Evolutionary conservation across 2,113 vertebrate genomes (phyloP), one percentile per base, ranked within the genome.

Genomic region (Apeltes quadracus): DNA sequence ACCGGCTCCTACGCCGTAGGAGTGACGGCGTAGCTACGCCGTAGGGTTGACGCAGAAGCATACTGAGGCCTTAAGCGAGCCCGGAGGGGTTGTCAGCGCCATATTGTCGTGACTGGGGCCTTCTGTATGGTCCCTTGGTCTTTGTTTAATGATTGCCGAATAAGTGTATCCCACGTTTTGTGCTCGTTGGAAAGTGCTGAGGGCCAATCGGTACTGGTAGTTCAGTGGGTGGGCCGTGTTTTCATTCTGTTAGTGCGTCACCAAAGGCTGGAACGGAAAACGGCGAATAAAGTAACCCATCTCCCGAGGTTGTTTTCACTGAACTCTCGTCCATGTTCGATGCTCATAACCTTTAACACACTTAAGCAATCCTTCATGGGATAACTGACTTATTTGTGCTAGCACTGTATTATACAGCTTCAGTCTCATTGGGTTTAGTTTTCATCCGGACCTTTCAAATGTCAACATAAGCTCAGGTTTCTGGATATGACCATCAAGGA

Each of bases 341-440:
- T 38, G 29, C 51, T 55, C 32, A 25, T 48, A 69, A 76, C 82
- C 78, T 85, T 85, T 84, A 67, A 55, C 74, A 81, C 44, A 87
- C 32, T 83, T 79, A 46, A 32, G 4, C 23, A 46, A 36, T 59
- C 38, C 61, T 27, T 72, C 46, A 50, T 27, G 32, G 64, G 39
- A 55, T 34, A 11, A 54, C 22, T 61, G 5, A 23, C 22, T 15
- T 54, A 10, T 74, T 64, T 48, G 15, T 55, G 1, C 27, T 27
- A 1, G 18, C 7, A 55, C 18, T 8, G 7, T 16, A 2, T 14
- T 54, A 38, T 53, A 20, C 18, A 38, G 3, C 29, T 71, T 46
- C 25, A 23, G 10, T 38, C 23, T 8, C 5, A 32, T 18, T 25
- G 44, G 12, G 9, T 48, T 5, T 25, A 39, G 1, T 54, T 23